Evolutionary conservation across 2,888 invertebrate species (phyloP).

Genomic region (Stenichneumon culpator): DNA sequence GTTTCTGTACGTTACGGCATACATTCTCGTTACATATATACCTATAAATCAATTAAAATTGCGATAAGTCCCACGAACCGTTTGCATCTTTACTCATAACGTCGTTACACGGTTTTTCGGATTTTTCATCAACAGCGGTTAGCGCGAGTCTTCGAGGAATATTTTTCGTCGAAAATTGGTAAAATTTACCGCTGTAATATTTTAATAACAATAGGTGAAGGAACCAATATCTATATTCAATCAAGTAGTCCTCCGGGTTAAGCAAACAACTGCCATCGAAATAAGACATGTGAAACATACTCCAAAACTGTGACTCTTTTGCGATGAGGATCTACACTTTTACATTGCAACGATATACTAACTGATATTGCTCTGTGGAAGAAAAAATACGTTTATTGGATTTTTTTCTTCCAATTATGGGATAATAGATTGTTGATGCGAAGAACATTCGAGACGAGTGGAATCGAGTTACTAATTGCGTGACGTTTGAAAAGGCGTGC

Average conservation of each 20-base stretch:
- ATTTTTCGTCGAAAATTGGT: neutral
- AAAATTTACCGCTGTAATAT: neutral
- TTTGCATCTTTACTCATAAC: neutral
- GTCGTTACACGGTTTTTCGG: neutral
- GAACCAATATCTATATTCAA: constrained; percentile 12
- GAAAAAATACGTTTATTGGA: constrained; percentile 10
- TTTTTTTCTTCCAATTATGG: constrained; percentile 1
- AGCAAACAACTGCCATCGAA: constrained; percentile 64
- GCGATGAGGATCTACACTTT: constrained; percentile 26
- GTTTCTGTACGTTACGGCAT: constrained; percentile 55
- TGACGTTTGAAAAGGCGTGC: constrained; percentile 10
- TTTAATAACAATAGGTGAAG: neutral
- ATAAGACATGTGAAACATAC: constrained; percentile 70
- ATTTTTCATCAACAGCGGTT: neutral
- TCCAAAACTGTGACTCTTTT: constrained; percentile 40
- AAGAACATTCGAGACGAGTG: constrained; percentile 42
- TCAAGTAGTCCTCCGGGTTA: constrained; percentile 14
- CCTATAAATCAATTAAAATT: constrained; percentile 39
- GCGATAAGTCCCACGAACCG: constrained; percentile 15
- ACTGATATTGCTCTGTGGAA: constrained; percentile 11
- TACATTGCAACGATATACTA: neutral
- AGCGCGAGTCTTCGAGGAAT: neutral
- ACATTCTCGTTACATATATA: constrained; percentile 54
- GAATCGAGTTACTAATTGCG: neutral
- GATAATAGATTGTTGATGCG: constrained; percentile 1